Percentiles rank a stretch among this genome's conserved stretches.
Evolutionary conservation across 2,797 vertebrate species (phyloP).

Genomic region (Philypnodon macrostomus): DNA sequence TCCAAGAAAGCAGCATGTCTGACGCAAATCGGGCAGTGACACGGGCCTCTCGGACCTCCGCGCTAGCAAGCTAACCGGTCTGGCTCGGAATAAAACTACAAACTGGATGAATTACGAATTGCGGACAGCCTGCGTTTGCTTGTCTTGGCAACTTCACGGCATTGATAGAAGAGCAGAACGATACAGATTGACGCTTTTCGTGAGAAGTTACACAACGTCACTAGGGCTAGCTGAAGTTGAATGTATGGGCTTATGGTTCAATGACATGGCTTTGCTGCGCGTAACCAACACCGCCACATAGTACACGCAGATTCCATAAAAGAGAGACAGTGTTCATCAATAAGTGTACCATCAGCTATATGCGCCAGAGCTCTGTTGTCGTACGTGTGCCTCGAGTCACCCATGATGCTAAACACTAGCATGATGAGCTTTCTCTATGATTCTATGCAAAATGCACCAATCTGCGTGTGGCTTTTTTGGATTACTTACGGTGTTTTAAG

Average conservation of each 20-base stretch:
- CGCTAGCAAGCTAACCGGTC: constrained; percentile 57
- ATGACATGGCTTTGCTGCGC: constrained; percentile 51
- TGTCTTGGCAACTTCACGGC: too few species aligned
- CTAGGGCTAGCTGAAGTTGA: constrained; percentile 19
- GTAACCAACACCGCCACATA: neutral
- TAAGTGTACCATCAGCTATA: neutral
- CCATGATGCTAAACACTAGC: constrained; percentile 25
- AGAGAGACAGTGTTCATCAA: neutral
- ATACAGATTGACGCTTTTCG: neutral
- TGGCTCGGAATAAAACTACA: constrained; percentile 10
- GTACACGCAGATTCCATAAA: neutral
- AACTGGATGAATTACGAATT: neutral
- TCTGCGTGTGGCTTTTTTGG: neutral
- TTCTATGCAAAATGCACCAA: neutral
- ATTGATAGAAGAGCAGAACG: neutral
- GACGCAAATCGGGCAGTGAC: constrained; percentile 9
- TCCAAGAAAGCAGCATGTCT: neutral
- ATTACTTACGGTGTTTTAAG: constrained; percentile 68
- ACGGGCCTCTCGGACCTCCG: constrained; percentile 64
- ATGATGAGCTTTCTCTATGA: neutral
- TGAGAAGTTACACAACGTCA: constrained; percentile 34
- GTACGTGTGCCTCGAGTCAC: constrained; percentile 30
- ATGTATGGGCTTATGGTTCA: constrained; percentile 45
- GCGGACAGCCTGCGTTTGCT: neutral
- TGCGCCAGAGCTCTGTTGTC: neutral